Percentiles rank a stretch among this genome's conserved stretches.
Conservation (phyloP, 2,113 vertebrate genomes). For the Cebus imitator region DNA sequence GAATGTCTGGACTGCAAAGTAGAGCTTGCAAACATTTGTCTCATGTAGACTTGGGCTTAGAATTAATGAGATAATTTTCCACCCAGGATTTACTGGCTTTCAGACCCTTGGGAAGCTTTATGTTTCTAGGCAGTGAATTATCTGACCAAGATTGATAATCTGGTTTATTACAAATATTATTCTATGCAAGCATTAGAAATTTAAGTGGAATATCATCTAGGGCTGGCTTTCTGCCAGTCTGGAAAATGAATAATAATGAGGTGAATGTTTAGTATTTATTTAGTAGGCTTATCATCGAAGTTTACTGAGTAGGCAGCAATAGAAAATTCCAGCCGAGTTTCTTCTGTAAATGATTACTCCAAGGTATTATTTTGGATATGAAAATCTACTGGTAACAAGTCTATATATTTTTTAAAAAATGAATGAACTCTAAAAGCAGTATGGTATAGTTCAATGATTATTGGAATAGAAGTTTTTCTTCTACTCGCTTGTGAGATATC, state of each 20-base stretch:
- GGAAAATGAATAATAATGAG: not conserved
- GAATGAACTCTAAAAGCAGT: not conserved
- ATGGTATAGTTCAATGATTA: not conserved
- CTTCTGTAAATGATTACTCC: not conserved
- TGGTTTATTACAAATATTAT: constrained; percentile 28
- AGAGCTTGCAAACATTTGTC: not conserved
- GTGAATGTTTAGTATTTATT: not conserved
- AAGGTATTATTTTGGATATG: not conserved
- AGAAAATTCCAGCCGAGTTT: not conserved
- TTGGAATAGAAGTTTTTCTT: not conserved
- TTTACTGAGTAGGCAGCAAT: not conserved
- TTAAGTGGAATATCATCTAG: not conserved
- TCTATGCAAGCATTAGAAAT: not conserved
- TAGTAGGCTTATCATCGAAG: not conserved
- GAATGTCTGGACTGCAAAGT: not conserved
- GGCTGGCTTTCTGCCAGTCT: not conserved
- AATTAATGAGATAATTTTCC: constrained; percentile 41
- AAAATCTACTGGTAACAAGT: not conserved
- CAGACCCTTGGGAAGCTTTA: not conserved
- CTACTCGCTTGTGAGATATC: not conserved
- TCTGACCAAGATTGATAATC: not conserved
- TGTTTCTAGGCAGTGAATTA: constrained; percentile 25
- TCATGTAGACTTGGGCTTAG: not conserved
- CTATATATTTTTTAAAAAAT: not conserved
- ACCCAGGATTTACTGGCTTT: not conserved